Evolutionary conservation across 2,888 invertebrate genomes (phyloP), one percentile per base, ranked within the genome.

Genomic region (Baccha elongata): DNA sequence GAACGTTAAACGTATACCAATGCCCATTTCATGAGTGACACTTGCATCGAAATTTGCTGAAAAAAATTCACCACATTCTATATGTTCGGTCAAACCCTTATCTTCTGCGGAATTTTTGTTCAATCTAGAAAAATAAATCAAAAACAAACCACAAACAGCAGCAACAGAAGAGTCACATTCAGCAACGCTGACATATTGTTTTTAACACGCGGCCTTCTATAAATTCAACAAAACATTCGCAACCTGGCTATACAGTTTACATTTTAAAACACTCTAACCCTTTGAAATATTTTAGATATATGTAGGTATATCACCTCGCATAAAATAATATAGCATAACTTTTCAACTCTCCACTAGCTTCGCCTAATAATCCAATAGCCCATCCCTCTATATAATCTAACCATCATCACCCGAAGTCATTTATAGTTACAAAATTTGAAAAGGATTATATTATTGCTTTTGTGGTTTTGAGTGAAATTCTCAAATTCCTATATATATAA

Each of bases 381-480:
- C 4, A 53, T 7, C 10, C 7, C 26, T 15, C 2, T 13, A 37
- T 13, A 40, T 11, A 29, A 17, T 52, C 55, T 23, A 60, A 76
- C 71, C 71, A 67, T 76, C 40, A 76, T 60, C 60, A 29, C 60
- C 76, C 40, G 60, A 71, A 81, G 75, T 76, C 76, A 81, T 81
- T 81, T 76, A 71, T 81, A 60, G 81, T 81, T 6, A 40, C 35
- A 58, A 64, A 81, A 75, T 81, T 64, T 81, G 80, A 67, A 81
- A 81, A 71, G 76, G 76, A 81, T 81, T 76, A 76, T 72, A 81
- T 81, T 81, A 76, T 81, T 81, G 76, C 71, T 72, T 48, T 46
- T 81, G 81, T 48, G 81, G 81, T 72, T 81, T 81, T 80, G 15
- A 29, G n/a, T 26, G 19, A 80, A 80, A 69, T 74, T 74, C 74